These are phyloP conservation scores for Synodontis membranacea DNA, from an alignment of 2,113 vertebrate genomes.

Conservation along the genomic window DNA sequence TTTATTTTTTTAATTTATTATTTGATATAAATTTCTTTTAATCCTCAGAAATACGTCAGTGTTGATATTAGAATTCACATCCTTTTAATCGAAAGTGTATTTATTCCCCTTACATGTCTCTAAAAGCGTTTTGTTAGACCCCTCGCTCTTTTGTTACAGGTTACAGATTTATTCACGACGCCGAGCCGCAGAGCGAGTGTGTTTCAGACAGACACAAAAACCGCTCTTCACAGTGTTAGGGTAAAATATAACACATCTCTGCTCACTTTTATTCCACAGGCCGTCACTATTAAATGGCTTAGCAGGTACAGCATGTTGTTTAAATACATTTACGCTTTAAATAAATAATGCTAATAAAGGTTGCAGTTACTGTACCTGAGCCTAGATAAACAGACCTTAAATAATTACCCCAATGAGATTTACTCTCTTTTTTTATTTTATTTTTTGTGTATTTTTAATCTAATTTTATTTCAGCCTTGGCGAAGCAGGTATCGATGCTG, in stretches of 20 bases:
- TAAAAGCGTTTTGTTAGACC: neutral
- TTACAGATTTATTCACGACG: neutral
- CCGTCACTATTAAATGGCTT: neutral
- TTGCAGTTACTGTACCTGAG: neutral
- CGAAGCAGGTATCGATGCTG: neutral
- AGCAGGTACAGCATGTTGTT: neutral
- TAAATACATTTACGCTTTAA: neutral
- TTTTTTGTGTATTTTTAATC: neutral
- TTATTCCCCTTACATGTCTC: neutral
- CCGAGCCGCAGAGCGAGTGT: neutral
- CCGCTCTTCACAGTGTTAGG: neutral
- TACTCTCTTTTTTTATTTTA: neutral
- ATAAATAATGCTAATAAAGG: neutral
- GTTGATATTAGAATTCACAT: neutral
- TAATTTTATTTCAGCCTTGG: neutral
- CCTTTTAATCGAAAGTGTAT: neutral
- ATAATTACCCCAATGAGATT: neutral
- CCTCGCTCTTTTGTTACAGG: neutral
- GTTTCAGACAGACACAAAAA: neutral
- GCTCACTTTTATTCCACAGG: neutral
- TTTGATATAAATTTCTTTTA: too few relatives aligned
- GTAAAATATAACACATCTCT: neutral
- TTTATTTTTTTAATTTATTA: too few relatives aligned
- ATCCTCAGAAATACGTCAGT: too few relatives aligned
- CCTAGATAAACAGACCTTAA: neutral